Base-by-base conservation (phyloP, 1,140 invertebrate genomes). In the Apis mellifera region DNA sequence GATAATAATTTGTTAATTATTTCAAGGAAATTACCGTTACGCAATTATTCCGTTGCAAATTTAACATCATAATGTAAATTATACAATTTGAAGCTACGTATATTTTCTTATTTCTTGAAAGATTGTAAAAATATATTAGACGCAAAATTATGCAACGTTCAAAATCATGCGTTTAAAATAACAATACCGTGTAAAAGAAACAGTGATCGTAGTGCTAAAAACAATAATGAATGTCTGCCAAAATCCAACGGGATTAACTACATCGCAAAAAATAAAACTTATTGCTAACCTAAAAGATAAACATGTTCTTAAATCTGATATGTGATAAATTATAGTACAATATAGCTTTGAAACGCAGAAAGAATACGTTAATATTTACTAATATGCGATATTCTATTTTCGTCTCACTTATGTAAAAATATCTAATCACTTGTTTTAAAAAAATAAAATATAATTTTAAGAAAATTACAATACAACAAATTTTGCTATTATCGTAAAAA, bases 21-120 rank as follows among this genome's bases (percentile, higher is more conserved):
- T 89, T 79, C 60, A 84, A 90, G 82, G 64, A 54, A 60, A 83
- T 82, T 89, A 89, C 88, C 85, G 87, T 90, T 90, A 90, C 57
- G 65, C 42, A 77, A 75, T 89, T 90, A 86, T 84, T 82, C 86
- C 70, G 76, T 73, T 87, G 73, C 79, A 83, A 70, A 84, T 90
- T 90, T 82, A 89, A 87, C 86, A 84, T 89, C 84, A 85, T 74
- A 76, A 70, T 83, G 71, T 42, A 84, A 87, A 78, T 59, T 78
- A 64, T 55, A 13, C 55, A 50, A 73, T 73, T 52, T 64, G 9
- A 59, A 13, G 64, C 59, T 75, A 60, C 42, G 21, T 32, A 23
- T 71, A 52, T 26, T 75, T 42, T 19, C 55, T 19, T 75, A 12
- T 8, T 57, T 54, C 19, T 26, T 19, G 17, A 32, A 52, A 4